Conservation (phyloP, 2,113 vertebrate species). For the Pseudorhombus dupliciocellatus region DNA sequence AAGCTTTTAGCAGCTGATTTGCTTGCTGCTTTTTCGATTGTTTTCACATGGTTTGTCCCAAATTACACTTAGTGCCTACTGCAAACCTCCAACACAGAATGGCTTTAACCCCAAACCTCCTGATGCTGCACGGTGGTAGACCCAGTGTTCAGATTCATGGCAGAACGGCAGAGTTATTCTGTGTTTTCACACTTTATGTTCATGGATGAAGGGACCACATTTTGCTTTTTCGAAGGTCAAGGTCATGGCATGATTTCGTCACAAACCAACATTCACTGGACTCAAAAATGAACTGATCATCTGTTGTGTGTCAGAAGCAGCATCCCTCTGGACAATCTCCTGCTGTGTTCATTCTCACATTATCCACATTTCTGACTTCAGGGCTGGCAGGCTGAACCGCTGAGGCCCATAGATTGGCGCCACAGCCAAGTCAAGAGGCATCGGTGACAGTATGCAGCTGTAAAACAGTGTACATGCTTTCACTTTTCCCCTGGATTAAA, state of each 20-base stretch:
- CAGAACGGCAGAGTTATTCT: not conserved
- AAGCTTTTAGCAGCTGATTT: slow-evolving; percentile 42
- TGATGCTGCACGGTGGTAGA: not conserved
- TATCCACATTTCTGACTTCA: too few species aligned
- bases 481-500: slow-evolving; percentile 19
- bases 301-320: too few species aligned
- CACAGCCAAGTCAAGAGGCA: not conserved
- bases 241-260: too few species aligned
- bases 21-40: slow-evolving; percentile 11
- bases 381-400: not conserved
- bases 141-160: not conserved
- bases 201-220: too few species aligned
- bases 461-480: not conserved
- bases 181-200: too few species aligned
- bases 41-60: slow-evolving; percentile 35
- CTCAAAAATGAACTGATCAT: too few species aligned
- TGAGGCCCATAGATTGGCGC: not conserved
- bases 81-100: slow-evolving; percentile 1
- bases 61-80: slow-evolving; percentile 22
- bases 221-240: too few species aligned
- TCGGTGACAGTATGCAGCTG: not conserved
- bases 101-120: slow-evolving; percentile 13
- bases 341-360: too few species aligned
- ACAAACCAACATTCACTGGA: too few species aligned
- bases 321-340: too few species aligned